A percentile compares a stretch with the other conserved stretches of the same genome.
Conservation (phyloP, 2,888 invertebrate species). For the Thera britannica region DNA sequence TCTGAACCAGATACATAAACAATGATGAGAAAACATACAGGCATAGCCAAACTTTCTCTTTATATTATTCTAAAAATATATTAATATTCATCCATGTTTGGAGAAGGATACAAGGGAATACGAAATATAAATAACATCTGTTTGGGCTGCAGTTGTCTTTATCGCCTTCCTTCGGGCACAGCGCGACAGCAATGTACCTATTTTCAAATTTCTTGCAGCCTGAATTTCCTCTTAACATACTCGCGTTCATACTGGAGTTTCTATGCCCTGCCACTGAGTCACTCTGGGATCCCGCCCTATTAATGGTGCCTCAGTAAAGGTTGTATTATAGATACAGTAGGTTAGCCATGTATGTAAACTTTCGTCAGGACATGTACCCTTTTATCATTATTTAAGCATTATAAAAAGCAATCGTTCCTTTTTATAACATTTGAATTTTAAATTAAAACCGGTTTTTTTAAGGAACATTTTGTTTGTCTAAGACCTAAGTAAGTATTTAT, state of each 20-base stretch:
- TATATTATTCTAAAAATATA: no score
- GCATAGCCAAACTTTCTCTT: no score
- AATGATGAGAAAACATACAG: neutral
- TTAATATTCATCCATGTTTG: no score
- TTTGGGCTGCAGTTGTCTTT: no score
- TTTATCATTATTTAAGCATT: neutral
- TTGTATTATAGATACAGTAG: constrained; percentile 62
- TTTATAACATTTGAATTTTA: constrained; percentile 1
- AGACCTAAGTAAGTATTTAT: no score
- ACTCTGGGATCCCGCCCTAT: constrained; percentile 51
- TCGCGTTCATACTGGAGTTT: constrained; percentile 5
- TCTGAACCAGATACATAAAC: constrained; percentile 26
- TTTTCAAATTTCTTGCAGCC: no score
- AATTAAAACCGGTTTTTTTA: neutral
- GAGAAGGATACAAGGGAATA: no score
- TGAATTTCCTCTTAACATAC: no score
- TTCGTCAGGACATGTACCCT: constrained; percentile 45
- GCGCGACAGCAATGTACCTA: no score
- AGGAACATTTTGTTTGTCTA: neutral
- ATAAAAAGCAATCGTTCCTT: no score
- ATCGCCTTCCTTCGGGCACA: no score
- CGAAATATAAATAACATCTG: no score
- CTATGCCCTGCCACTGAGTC: neutral
- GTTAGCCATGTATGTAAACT: constrained; percentile 27
- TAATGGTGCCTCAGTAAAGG: constrained; percentile 56